These are phyloP conservation scores for Trichoplusia ni DNA, from an alignment of 1,140 invertebrate genomes.

Conservation along the genomic window DNA sequence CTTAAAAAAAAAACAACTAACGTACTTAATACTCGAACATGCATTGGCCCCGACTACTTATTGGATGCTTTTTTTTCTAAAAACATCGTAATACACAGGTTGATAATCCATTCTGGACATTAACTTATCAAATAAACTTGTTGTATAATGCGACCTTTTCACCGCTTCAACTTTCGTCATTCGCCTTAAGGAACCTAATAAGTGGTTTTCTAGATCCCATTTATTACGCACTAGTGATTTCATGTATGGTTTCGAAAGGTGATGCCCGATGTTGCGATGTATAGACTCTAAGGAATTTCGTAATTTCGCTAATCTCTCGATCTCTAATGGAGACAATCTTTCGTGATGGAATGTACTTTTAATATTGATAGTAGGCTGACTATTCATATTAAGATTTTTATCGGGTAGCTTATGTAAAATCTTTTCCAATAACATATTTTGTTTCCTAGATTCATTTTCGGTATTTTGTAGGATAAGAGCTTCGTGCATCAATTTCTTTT, in stretches of 20 bases:
- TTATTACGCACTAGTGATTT: background rate
- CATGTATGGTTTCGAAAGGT: background rate
- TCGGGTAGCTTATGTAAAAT: constrained; percentile 12
- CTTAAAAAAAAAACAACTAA: no score
- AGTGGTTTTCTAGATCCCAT: background rate
- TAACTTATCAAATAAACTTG: background rate
- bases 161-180: background rate
- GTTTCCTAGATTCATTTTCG: background rate
- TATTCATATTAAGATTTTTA: no score
- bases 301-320: background rate
- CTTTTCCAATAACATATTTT: constrained; percentile 4
- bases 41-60: no score
- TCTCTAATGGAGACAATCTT: background rate
- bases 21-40: no score
- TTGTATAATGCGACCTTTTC: background rate
- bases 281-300: background rate
- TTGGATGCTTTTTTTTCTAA: background rate
- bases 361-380: background rate
- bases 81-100: background rate
- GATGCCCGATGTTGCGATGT: background rate
- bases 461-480: background rate
- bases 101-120: background rate
- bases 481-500: background rate
- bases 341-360: background rate
- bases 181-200: background rate